These are phyloP conservation scores for Carcina quercana DNA, from an alignment of 2,888 invertebrate genomes.

Conservation along the genomic window DNA sequence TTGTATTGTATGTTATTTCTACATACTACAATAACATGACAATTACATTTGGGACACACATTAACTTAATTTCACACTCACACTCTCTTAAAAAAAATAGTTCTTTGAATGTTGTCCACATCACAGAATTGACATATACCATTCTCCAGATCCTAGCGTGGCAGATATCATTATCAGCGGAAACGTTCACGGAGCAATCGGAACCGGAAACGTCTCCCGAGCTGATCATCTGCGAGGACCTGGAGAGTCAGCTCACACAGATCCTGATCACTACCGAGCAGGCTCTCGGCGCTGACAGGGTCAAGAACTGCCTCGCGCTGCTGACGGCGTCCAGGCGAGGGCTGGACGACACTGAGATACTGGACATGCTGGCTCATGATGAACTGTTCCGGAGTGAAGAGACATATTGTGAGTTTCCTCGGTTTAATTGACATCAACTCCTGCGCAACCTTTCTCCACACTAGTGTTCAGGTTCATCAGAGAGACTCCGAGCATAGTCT, in stretches of 20 bases:
- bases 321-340: conserved; percentile 85
- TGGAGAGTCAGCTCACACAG: conserved; percentile 76
- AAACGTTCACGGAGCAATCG: conserved; percentile 56
- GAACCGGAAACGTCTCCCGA: conserved; percentile 55
- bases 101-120: too few species aligned
- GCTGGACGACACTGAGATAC: conserved; percentile 86
- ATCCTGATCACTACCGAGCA: conserved; percentile 81
- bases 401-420: conserved; percentile 72
- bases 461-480: too few species aligned
- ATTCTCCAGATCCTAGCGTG: conserved; percentile 64
- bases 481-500: too few species aligned
- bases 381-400: conserved; percentile 76
- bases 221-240: conserved; percentile 54
- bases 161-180: conserved; percentile 67
- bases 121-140: too few species aligned
- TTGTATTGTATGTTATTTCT: too few species aligned
- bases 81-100: too few species aligned
- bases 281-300: conserved; percentile 78
- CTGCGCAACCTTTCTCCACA: too few species aligned
- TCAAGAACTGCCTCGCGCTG: conserved; percentile 80
- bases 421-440: too few species aligned
- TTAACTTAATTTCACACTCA: too few species aligned
- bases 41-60: too few species aligned
- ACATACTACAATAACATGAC: too few species aligned
- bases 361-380: conserved; percentile 79